These are phyloP conservation scores for Spondyliosoma cantharus DNA, from an alignment of 2,797 vertebrate genomes.

Conservation along the genomic window DNA sequence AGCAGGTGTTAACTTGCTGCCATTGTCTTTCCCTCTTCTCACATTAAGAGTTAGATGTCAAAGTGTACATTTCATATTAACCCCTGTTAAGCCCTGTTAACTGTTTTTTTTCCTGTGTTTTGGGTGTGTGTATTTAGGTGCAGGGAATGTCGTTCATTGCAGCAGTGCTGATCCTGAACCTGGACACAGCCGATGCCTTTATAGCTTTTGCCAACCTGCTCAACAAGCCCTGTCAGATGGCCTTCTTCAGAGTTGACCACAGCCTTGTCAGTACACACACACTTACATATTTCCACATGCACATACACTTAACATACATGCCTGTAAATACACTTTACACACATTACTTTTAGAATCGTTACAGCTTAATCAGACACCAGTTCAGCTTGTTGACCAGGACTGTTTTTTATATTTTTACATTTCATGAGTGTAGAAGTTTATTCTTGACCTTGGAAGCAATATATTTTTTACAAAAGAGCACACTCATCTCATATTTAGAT, in stretches of 20 bases:
- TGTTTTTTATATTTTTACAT: too few relatives aligned
- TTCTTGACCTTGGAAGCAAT: too few relatives aligned
- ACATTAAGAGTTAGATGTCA: neutral
- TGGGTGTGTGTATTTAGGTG: constrained; percentile 81
- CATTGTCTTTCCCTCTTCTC: neutral
- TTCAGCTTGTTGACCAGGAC: too few relatives aligned
- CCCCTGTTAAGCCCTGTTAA: neutral
- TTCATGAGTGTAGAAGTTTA: neutral
- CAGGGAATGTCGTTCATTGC: constrained; percentile 97
- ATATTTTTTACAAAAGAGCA: neutral
- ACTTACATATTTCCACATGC: neutral
- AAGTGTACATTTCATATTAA: neutral
- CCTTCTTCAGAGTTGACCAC: constrained; percentile 95
- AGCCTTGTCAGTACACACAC: constrained; percentile 89
- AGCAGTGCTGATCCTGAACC: constrained; percentile 92
- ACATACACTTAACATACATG: neutral
- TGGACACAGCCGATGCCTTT: constrained; percentile 95
- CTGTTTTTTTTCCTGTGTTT: neutral
- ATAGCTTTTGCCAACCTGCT: constrained; percentile 95
- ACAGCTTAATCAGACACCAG: neutral
- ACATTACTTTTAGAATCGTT: neutral
- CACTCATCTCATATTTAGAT: neutral
- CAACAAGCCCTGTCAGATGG: constrained; percentile 97
- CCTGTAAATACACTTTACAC: neutral
- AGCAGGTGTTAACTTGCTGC: neutral